Base-by-base conservation (phyloP, 2,113 vertebrate genomes). In the Myotis lucifugus region DNA sequence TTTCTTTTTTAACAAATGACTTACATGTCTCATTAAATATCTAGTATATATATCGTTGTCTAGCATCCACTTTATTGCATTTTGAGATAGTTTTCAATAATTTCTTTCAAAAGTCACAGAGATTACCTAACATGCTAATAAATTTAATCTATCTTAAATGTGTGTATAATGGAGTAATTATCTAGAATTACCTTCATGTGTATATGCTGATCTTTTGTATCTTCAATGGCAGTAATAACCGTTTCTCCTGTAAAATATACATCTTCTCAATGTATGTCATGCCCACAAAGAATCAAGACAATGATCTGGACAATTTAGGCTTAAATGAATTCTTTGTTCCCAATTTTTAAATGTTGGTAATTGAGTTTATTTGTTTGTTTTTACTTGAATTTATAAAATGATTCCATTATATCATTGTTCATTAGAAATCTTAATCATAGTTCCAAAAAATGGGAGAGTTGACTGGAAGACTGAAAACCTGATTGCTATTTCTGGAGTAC, bases 401-500 rank as follows among this genome's bases (percentile, higher is more conserved):
- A 48, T 89, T 70, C 2, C 3, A 6, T 69, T 73, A 52, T 52
- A 8, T 64, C 32, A 70, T 67, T 73, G n/a, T 77, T 14, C 19
- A 91, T 52, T 74, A 34, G 29, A 89, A 90, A 2, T 87, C 42
- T 74, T 82, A 82, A 76, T 94, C 81, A 52, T 50, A 85, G 18
- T 32, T 56, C 10, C 4, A 25, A 3, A 69, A 37, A 46, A 88
- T 50, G 32, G 27, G 46, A 2, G 0, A 82, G 66, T 48, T 34
- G 32, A 19, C 50, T 78, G 3, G 7, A 85, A 93, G 21, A 56
- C 46, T 76, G 5, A 3, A 84, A 81, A 54, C 2, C 5, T 93
- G 15, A 89, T 54, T 56, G 13, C 1, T 25, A 61, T 67, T 94
- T 85, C 21, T 93, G 48, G 5, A 54, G 29, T 25, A 46, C 37